Conservation (phyloP, 2,888 invertebrate species). For the Heteromurus nitidus region DNA sequence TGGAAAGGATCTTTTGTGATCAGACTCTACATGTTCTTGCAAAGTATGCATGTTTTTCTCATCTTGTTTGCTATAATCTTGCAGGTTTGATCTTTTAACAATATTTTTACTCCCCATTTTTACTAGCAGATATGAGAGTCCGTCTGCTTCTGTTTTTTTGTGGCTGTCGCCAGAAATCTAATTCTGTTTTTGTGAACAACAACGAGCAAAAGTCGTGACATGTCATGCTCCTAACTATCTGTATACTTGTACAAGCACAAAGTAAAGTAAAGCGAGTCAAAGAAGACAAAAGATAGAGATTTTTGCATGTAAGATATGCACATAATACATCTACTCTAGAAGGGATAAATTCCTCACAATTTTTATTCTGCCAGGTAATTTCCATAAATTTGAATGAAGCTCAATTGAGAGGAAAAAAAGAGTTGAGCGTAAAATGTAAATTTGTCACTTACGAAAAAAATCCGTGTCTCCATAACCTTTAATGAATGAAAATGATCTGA, state of each 20-base stretch:
- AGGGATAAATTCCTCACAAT: background rate
- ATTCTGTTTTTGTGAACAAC: constrained; percentile 51
- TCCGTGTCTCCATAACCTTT: background rate
- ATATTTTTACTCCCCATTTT: constrained; percentile 13
- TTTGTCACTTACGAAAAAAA: background rate
- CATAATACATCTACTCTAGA: constrained; percentile 14
- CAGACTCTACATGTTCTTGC: background rate
- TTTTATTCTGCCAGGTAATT: constrained; percentile 30
- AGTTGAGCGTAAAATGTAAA: background rate
- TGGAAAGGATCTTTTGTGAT: no score
- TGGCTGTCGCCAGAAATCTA: constrained; percentile 61
- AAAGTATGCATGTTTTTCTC: background rate
- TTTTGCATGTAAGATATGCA: constrained; percentile 19
- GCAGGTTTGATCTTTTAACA: constrained; percentile 40
- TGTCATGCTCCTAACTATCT: constrained; percentile 38
- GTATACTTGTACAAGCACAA: no score
- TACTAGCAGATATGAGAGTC: background rate
- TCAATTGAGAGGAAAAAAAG: background rate
- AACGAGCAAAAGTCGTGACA: constrained; percentile 57
- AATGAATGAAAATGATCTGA: constrained; percentile 4
- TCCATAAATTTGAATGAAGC: constrained; percentile 30
- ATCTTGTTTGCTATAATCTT: constrained; percentile 27
- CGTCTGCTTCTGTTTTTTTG: constrained; percentile 39
- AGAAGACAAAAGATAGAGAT: constrained; percentile 17
- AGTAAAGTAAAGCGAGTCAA: constrained; percentile 10